Conservation (phyloP, 2,797 vertebrate genomes). For the Pyrocephalus nanus region DNA sequence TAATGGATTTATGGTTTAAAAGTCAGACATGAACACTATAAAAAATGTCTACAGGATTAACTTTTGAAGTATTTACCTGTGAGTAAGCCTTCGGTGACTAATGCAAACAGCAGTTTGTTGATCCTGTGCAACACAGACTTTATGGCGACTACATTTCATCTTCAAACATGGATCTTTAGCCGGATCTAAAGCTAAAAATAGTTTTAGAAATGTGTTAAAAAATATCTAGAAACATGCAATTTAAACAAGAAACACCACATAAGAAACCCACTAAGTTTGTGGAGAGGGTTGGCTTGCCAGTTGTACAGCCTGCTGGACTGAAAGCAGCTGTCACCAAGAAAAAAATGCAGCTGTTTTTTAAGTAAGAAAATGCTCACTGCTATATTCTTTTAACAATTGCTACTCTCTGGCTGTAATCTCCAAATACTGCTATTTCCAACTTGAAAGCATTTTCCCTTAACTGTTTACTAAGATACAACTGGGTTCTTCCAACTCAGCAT, state of each 20-base stretch:
- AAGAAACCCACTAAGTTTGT: neutral
- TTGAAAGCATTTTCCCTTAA: neutral
- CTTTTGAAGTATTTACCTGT: conserved; percentile 82
- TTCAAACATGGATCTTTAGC: conserved; percentile 95
- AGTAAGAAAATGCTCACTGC: neutral
- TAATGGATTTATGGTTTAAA: neutral
- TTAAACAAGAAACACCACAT: neutral
- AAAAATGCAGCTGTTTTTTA: neutral
- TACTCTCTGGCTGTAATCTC: neutral
- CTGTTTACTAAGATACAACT: neutral
- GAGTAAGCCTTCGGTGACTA: conserved; percentile 87
- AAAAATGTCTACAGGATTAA: neutral
- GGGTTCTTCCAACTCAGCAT: neutral
- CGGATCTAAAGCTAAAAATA: conserved; percentile 86
- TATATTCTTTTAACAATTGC: neutral
- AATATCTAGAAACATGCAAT: neutral
- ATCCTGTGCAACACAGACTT: conserved; percentile 92
- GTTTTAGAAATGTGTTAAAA: conserved; percentile 56
- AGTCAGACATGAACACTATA: neutral
- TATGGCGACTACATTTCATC: conserved; percentile 94
- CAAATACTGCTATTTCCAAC: neutral
- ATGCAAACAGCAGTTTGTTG: conserved; percentile 90
- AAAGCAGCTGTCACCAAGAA: neutral
- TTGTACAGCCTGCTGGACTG: neutral
- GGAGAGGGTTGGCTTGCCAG: neutral